Evolutionary conservation across 1,140 invertebrate species (phyloP), one percentile per base, ranked within the genome.

Genomic region (Protaetia brevitarsis): DNA sequence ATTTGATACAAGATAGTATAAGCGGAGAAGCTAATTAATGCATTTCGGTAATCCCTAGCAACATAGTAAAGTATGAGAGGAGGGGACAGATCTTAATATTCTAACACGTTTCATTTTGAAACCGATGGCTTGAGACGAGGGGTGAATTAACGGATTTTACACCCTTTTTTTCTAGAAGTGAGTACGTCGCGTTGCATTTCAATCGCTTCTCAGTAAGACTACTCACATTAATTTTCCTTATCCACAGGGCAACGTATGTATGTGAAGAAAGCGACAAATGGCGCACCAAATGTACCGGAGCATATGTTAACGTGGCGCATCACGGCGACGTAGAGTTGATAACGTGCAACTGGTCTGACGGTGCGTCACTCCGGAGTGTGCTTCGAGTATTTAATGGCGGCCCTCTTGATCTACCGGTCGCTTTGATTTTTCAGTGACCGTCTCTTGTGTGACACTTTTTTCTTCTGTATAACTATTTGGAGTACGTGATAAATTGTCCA

Each of bases 361-460:
- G 13, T 51, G 41, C 41, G 41, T 51, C 41, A 51, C 26, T 51
- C 19, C 11, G 41, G 16, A 51, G 41, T 51, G 41, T 51, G 41
- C 41, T 51, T 51, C 41, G 41, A 51, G 41, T 51, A 51, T 51
- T 51, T 51, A 51, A 51, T 51, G 19, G 41, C 41, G 41, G 41
- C 26, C 2, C 41, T 34, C 41, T 51, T 51, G 41, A 51, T 51
- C 41, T 51, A 51, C 41, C 41, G 41, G 41, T 51, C 26, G 41
- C 41, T 16, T 51, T 51, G 41, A 51, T 51, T 51, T 37, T 51
- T 51, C 41, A 23, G 26, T 51, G 41, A 16, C 41, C 19, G 41
- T 51, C 26, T 51, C 41, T 51, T 19, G 19, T 51, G 41, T 51
- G 41, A 51, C 26, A 51, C 41, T 51, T 51, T 51, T 19, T 51